These are phyloP conservation scores for Caenorhabditis doughertyi DNA, from an alignment of 2,888 invertebrate genomes.

Conservation along the genomic window DNA sequence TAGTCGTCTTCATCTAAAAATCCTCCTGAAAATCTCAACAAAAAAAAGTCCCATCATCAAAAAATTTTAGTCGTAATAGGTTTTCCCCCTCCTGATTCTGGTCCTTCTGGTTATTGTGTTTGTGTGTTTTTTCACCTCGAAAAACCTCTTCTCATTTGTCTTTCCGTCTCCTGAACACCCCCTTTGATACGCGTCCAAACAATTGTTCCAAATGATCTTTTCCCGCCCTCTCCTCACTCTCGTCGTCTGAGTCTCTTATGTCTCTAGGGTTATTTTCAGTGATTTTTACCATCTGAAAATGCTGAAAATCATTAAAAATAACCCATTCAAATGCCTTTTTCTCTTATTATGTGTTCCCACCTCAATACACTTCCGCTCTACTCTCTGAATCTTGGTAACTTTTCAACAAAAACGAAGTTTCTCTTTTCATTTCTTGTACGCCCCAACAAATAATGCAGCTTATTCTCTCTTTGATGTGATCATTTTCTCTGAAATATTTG, in stretches of 20 bases:
- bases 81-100: neutral
- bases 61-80: neutral
- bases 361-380: too few relatives aligned
- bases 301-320: too few relatives aligned
- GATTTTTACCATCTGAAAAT: too few relatives aligned
- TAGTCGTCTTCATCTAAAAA: neutral
- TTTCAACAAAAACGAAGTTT: conserved; percentile 12
- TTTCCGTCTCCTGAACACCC: conserved; percentile 23
- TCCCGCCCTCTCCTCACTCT: too few relatives aligned
- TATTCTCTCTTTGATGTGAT: neutral
- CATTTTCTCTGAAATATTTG: neutral
- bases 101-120: neutral
- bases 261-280: too few relatives aligned
- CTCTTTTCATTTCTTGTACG: neutral
- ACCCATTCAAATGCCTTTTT: too few relatives aligned
- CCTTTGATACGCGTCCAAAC: conserved; percentile 7
- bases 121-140: neutral
- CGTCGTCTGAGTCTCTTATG: too few relatives aligned
- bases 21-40: neutral
- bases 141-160: conserved; percentile 6
- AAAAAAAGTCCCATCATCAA: neutral
- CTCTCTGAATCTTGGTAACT: conserved; percentile 1
- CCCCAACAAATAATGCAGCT: neutral
- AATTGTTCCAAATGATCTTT: conserved; percentile 8
- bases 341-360: too few relatives aligned